Conservation (phyloP, 2,797 vertebrate genomes). For the Tinamus major region DNA sequence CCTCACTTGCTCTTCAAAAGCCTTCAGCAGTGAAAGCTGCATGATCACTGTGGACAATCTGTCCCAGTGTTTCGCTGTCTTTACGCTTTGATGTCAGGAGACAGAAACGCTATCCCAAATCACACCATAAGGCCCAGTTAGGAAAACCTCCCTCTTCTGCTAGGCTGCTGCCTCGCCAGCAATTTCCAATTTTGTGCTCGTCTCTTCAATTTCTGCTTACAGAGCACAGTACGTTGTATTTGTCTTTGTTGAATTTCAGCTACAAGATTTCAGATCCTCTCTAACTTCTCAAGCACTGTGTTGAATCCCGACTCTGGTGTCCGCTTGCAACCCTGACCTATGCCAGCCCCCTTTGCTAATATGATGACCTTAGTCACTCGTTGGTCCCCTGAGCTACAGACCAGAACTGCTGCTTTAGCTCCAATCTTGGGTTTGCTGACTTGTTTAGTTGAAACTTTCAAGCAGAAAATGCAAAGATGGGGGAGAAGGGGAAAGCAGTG, state of each 20-base stretch:
- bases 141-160: neutral
- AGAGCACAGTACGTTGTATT: neutral
- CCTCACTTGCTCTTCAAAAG: neutral
- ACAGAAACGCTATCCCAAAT: neutral
- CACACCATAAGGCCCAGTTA: neutral
- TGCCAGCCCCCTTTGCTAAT: neutral
- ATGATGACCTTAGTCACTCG: rapidly evolving
- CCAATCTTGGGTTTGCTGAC: neutral
- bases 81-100: neutral
- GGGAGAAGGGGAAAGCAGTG: neutral
- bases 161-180: neutral
- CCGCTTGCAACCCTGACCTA: neutral
- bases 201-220: neutral
- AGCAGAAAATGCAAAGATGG: neutral
- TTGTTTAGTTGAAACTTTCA: neutral
- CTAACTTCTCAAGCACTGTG: neutral
- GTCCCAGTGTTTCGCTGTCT: neutral
- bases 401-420: neutral
- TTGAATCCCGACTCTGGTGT: neutral
- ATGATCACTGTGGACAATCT: neutral
- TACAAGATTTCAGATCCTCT: neutral
- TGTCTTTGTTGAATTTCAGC: neutral
- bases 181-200: neutral
- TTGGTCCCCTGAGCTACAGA: neutral
- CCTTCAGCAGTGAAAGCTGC: neutral